Conservation (phyloP, 2,888 invertebrate genomes). For the Parnassius mnemosyne region DNA sequence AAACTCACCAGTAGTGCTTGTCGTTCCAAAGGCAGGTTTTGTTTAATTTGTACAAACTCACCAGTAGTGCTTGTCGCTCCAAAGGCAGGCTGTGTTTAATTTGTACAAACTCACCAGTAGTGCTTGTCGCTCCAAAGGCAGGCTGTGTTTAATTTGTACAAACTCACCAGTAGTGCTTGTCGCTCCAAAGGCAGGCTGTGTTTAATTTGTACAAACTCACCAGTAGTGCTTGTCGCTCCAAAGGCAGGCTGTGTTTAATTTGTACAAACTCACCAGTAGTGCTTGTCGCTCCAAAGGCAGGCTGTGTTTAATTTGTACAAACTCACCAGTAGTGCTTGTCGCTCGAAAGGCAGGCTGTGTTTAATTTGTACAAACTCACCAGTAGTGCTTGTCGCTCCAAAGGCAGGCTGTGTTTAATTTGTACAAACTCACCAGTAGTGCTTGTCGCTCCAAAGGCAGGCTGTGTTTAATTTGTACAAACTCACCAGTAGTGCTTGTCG, state of each 20-base stretch:
- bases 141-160: constrained; percentile 46
- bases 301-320: constrained; percentile 39
- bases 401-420: constrained; percentile 60
- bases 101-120: constrained; percentile 45
- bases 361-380: constrained; percentile 39
- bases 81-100: constrained; percentile 66
- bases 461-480: constrained; percentile 35
- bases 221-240: constrained; percentile 57
- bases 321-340: constrained; percentile 51
- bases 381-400: constrained; percentile 60
- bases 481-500: constrained; percentile 54
- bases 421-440: constrained; percentile 46
- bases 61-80: constrained; percentile 60
- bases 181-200: constrained; percentile 74
- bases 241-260: constrained; percentile 65
- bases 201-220: constrained; percentile 36
- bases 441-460: constrained; percentile 74
- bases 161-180: constrained; percentile 52
- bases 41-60: constrained; percentile 30
- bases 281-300: constrained; percentile 71
- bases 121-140: constrained; percentile 68
- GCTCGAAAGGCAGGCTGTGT: constrained; percentile 75
- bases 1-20: constrained; percentile 51
- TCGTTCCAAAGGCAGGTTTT: constrained; percentile 71
- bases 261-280: constrained; percentile 46